Evolutionary conservation across 2,888 invertebrate species (phyloP).

Genomic region (Brassicogethes aeneus): DNA sequence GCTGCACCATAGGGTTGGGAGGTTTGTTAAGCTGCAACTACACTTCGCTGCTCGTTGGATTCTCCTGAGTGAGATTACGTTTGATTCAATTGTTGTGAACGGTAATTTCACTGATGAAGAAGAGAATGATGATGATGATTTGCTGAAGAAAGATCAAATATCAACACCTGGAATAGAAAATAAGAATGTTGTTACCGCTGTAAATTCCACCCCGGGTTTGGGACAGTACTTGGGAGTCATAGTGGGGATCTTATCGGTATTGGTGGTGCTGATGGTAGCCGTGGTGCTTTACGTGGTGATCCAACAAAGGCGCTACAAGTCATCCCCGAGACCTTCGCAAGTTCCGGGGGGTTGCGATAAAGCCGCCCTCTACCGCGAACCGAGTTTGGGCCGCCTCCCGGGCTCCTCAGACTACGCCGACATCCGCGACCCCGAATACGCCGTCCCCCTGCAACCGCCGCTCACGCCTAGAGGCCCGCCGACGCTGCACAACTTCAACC

Average conservation of each 20-base stretch:
- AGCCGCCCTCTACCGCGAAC: conserved; percentile 37
- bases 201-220: conserved; percentile 32
- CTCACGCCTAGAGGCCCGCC: conserved; percentile 45
- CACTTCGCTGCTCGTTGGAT: conserved; percentile 79
- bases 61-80: conserved; percentile 81
- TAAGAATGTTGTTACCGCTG: conserved; percentile 35
- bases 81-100: conserved; percentile 53
- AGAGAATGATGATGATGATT: conserved; percentile 21
- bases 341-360: conserved; percentile 37
- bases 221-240: conserved; percentile 38
- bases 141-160: conserved; percentile 28
- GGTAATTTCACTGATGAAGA: conserved; percentile 38
- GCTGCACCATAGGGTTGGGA: conserved; percentile 71
- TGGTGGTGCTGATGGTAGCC: conserved; percentile 35
- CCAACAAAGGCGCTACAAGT: conserved; percentile 36
- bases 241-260: conserved; percentile 35
- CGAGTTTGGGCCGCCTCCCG: conserved; percentile 30
- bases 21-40: conserved; percentile 69
- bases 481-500: conserved; percentile 48
- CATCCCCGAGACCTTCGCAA: conserved; percentile 28
- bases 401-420: conserved; percentile 36
- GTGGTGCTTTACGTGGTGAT: conserved; percentile 35
- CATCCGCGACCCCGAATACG: conserved; percentile 53
- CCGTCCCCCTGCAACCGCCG: conserved; percentile 49
- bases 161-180: conserved; percentile 21